Evolutionary conservation across 2,797 vertebrate species (phyloP).

Genomic region (Rhinichthys osculus): DNA sequence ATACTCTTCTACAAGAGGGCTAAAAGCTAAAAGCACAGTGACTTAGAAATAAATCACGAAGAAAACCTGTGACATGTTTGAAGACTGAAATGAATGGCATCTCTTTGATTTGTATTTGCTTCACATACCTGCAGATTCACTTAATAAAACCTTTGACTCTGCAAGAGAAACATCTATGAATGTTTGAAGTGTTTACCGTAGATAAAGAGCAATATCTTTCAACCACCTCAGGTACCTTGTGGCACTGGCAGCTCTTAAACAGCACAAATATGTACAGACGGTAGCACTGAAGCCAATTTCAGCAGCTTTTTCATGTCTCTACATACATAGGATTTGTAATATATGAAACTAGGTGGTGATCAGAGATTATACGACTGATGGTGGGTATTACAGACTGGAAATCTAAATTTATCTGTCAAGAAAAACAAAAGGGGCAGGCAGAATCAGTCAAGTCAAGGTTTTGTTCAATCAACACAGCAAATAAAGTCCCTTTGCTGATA

Average conservation of each 20-base stretch:
- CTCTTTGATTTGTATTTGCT: conserved; percentile 33
- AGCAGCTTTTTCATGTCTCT: conserved; percentile 24
- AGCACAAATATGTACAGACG: conserved; percentile 24
- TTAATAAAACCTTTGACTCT: conserved; percentile 44
- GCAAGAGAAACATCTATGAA: conserved; percentile 30
- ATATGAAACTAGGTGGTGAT: conserved; percentile 14
- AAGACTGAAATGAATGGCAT: conserved; percentile 40
- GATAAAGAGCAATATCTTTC: conserved; percentile 48
- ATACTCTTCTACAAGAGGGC: conserved; percentile 10
- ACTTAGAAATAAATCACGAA: conserved; percentile 26
- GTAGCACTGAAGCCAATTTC: conserved; percentile 24
- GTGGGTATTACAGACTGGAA: not conserved
- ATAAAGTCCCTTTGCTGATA: conserved; percentile 52
- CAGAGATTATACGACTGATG: conserved; percentile 7
- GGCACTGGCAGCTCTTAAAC: conserved; percentile 35
- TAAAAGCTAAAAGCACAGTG: conserved; percentile 42
- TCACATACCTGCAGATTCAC: conserved; percentile 19
- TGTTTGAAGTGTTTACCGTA: conserved; percentile 49
- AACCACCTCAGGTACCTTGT: conserved; percentile 34
- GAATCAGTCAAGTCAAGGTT: conserved; percentile 44
- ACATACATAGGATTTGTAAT: conserved; percentile 32
- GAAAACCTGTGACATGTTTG: conserved; percentile 17
- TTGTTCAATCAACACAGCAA: conserved; percentile 40
- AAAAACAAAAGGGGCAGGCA: conserved; percentile 2
- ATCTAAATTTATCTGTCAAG: not conserved